These are phyloP conservation scores for Siphlonurus alternatus DNA, from an alignment of 2,888 invertebrate genomes.

Conservation along the genomic window DNA sequence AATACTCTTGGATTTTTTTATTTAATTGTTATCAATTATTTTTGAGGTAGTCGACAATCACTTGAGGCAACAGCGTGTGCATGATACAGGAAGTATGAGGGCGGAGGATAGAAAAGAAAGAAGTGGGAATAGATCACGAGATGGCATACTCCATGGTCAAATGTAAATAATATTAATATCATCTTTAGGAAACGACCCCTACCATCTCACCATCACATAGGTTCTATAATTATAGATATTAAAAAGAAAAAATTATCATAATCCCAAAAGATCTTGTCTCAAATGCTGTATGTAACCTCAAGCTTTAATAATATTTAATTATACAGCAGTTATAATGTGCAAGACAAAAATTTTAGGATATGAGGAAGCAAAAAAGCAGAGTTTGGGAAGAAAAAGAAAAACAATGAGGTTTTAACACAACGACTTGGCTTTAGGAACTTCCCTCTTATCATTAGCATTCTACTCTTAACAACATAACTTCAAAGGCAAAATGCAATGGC, in stretches of 20 bases:
- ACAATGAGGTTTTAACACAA: background rate
- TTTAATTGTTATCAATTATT: background rate
- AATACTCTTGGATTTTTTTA: no score
- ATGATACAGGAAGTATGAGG: background rate
- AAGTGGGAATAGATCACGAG: background rate
- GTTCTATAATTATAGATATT: no score
- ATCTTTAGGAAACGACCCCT: background rate
- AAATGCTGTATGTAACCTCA: background rate
- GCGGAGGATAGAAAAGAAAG: background rate
- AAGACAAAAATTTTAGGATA: background rate
- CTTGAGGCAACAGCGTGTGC: background rate
- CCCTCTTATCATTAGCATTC: background rate
- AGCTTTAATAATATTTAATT: background rate
- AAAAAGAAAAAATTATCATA: no score
- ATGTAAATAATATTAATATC: background rate
- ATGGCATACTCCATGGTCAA: background rate
- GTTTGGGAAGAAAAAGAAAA: background rate
- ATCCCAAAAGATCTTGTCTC: no score
- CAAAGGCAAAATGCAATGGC: background rate
- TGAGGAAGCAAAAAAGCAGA: background rate
- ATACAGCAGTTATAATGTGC: background rate
- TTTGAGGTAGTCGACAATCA: constrained; percentile 1
- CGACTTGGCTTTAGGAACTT: background rate
- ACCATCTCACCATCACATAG: background rate
- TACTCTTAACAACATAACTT: background rate